A percentile compares a stretch with the other conserved stretches of the same genome.
Conservation (phyloP, 2,113 vertebrate species). For the Melanocharis versteri region DNA sequence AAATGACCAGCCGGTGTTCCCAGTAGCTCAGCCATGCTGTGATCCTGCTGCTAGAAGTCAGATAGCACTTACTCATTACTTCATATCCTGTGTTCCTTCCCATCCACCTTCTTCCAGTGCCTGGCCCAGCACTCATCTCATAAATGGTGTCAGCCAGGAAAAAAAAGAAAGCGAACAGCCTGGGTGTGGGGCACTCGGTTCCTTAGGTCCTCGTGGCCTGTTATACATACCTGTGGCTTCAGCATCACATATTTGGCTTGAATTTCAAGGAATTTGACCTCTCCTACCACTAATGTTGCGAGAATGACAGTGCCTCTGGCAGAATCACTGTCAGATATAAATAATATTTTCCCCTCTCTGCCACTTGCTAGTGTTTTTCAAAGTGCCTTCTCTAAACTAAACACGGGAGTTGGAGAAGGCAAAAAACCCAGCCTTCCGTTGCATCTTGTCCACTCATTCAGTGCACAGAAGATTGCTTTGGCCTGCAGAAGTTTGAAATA, state of each 20-base stretch:
- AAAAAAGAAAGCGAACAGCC: neutral
- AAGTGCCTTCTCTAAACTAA: neutral
- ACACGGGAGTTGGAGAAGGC: neutral
- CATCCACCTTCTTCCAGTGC: neutral
- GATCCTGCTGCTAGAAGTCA: neutral
- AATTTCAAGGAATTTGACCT: neutral
- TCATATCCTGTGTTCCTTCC: neutral
- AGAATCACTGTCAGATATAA: neutral
- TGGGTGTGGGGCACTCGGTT: fast-evolving
- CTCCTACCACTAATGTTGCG: neutral
- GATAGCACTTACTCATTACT: neutral
- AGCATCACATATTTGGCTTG: neutral
- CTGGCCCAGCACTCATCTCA: neutral
- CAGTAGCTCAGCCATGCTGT: neutral
- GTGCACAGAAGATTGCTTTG: neutral
- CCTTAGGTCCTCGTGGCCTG: neutral
- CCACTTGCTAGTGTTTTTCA: neutral
- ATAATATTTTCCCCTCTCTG: neutral
- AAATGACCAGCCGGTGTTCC: fast-evolving
- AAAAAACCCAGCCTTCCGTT: neutral
- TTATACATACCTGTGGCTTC: neutral
- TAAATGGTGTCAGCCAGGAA: neutral
- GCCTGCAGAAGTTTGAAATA: conserved; percentile 4
- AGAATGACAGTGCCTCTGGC: neutral
- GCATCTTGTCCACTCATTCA: neutral